Conservation (phyloP, 2,888 invertebrate species). For the Melinaea menophilus region DNA sequence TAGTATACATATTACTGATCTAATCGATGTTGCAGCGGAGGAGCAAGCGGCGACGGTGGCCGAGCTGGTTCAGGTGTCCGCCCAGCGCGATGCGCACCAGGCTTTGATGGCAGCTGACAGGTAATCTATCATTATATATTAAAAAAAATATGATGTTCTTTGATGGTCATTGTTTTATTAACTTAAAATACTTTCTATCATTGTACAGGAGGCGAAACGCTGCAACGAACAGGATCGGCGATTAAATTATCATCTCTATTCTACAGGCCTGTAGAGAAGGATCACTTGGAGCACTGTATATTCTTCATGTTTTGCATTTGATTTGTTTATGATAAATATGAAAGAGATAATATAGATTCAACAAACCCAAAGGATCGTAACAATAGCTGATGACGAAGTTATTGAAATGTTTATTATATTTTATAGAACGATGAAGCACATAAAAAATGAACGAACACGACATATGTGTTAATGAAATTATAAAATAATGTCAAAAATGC, state of each 20-base stretch:
- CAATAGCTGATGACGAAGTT: too few relatives aligned
- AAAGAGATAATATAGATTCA: too few relatives aligned
- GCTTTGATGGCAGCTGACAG: constrained; percentile 64
- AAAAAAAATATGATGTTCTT: too few relatives aligned
- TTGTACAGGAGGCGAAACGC: constrained; percentile 53
- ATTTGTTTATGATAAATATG: too few relatives aligned
- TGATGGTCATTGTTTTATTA: constrained; percentile 2
- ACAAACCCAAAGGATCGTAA: too few relatives aligned
- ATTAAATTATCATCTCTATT: constrained; percentile 32
- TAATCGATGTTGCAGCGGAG: constrained; percentile 49
- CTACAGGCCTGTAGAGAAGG: neutral
- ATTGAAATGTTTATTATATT: too few relatives aligned
- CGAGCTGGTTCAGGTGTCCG: constrained; percentile 64
- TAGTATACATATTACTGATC: neutral
- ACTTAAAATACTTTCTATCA: constrained; percentile 6
- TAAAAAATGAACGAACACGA: too few relatives aligned
- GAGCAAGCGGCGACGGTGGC: constrained; percentile 70
- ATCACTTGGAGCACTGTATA: neutral
- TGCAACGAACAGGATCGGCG: constrained; percentile 43
- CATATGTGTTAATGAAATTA: too few relatives aligned
- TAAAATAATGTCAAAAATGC: too few relatives aligned
- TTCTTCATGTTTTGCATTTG: constrained; percentile 10
- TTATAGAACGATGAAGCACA: too few relatives aligned
- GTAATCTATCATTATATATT: constrained; percentile 34
- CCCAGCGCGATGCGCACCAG: constrained; percentile 63